Evolutionary conservation across 2,113 vertebrate genomes (phyloP), one percentile per base, ranked within the genome.

Genomic region (Pantherophis guttatus): DNA sequence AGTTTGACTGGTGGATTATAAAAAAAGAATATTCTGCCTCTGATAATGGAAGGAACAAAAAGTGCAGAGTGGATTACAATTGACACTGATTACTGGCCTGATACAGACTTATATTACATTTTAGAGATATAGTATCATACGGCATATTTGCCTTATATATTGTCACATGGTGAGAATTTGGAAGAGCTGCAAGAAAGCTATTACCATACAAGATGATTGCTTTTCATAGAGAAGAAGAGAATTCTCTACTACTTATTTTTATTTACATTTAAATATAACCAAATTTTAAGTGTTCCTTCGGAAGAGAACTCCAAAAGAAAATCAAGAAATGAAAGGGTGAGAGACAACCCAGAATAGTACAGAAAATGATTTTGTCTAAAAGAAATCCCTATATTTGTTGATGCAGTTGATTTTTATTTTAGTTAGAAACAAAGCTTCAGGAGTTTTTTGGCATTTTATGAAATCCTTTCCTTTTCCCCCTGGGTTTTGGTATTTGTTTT

Each of bases 391-490:
- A 19, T 81, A 81, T 39, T 81, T 81, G 70, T 81, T 81, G 15
- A 39, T 81, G 8, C 3, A n/a, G 7, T 48, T 8, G 10, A 48
- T 70, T 33, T 89, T 2, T 2, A 93, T 0, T 90, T 91, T 94
- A 48, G 90, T 89, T 33, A 87, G 44, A 52, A 62, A 86, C 8
- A 91, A 86, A 52, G 12, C 55, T 24, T 65, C 29, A 91, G 65
- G n/a, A 54, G 48, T 70, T 70, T 9, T 65, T 95, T 93, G 86
- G 19, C 85, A 21, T 92, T 81, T 12, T 91, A 48, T 93, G 91
- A 90, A 52, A 81, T 39, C 44, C 93, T 52, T 93, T 87, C 26
- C 29, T 59, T 7, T 26, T 23, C 89, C 50, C 44, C 44, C 21
- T 6, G 19, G 21, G 29, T 26, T 44, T 93, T 70, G 19, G 13